These are phyloP conservation scores for Cordilura impudica DNA, from an alignment of 2,888 invertebrate species.

Conservation along the genomic window DNA sequence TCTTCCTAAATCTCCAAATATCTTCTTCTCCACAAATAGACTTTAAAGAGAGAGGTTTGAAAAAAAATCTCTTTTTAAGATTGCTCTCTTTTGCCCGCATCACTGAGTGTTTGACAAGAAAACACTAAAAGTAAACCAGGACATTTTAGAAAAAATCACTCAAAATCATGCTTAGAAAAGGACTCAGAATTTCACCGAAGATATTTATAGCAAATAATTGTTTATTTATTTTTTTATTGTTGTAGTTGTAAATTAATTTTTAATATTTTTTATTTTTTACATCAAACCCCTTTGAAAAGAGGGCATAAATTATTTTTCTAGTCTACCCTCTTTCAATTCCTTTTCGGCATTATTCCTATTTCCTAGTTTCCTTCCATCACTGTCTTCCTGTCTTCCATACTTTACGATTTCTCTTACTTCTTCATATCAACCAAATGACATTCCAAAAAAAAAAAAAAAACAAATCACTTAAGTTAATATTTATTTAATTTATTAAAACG, in stretches of 20 bases:
- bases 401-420: conserved; percentile 38
- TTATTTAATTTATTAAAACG: conserved; percentile 76
- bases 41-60: conserved; percentile 36
- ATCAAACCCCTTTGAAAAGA: conserved; percentile 34
- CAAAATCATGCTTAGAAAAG: conserved; percentile 21
- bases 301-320: conserved; percentile 50
- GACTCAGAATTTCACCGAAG: conserved; percentile 25
- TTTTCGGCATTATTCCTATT: conserved; percentile 6
- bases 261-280: conserved; percentile 37
- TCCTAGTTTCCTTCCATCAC: conserved; percentile 23
- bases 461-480: conserved; percentile 70
- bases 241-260: conserved; percentile 43
- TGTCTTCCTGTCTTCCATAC: conserved; percentile 41
- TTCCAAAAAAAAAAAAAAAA: conserved; percentile 67
- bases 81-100: conserved; percentile 32
- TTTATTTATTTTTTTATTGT: conserved; percentile 42
- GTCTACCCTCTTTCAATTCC: conserved; percentile 30
- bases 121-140: conserved; percentile 30
- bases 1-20: conserved; percentile 66
- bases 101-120: conserved; percentile 48
- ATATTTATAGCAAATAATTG: conserved; percentile 32
- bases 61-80: conserved; percentile 22
- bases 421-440: conserved; percentile 70
- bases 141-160: conserved; percentile 18
- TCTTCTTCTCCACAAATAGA: neutral